phyloP scores from a whole-genome alignment of 2,113 vertebrate genomes.

The Trematomus loennbergii region DNA sequence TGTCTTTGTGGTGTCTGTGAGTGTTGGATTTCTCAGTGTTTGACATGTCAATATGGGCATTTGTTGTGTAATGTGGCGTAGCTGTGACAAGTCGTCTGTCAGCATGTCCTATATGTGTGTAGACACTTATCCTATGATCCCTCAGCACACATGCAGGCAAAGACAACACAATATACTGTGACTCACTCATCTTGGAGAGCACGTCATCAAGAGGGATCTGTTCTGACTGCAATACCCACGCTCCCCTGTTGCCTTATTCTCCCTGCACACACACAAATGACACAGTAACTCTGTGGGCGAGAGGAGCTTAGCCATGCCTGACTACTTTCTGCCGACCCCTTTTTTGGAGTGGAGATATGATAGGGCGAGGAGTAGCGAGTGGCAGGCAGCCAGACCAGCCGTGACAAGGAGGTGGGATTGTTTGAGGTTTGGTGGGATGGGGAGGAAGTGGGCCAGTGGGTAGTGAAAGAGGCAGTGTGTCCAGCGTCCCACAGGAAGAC shows the following conservation, averaged over 20 bases:
- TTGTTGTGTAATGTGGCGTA: constrained; percentile 11
- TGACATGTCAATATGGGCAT: constrained; percentile 19
- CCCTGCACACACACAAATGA: constrained; percentile 46
- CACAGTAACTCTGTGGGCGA: constrained; percentile 60
- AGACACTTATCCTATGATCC: constrained; percentile 43
- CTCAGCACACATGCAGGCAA: constrained; percentile 37
- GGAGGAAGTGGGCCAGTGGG: constrained; percentile 34
- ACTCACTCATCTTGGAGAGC: constrained; percentile 39
- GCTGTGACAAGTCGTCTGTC: constrained; percentile 22
- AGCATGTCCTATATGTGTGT: constrained; percentile 13
- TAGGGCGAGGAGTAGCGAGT: constrained; percentile 22
- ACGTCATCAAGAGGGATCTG: constrained; percentile 52
- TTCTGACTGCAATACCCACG: constrained; percentile 60
- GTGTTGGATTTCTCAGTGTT: constrained; percentile 5
- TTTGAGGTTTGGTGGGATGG: constrained; percentile 47
- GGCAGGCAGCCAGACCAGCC: constrained; percentile 36
- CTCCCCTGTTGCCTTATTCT: constrained; percentile 55
- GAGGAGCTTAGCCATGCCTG: constrained; percentile 49
- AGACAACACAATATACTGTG: constrained; percentile 37
- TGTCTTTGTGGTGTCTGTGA: background rate
- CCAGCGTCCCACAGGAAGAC: constrained; percentile 47
- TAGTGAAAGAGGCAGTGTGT: constrained; percentile 36
- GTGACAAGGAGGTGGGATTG: constrained; percentile 38
- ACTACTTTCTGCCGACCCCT: constrained; percentile 49
- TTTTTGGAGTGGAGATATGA: constrained; percentile 51